Evolutionary conservation across 2,113 vertebrate species (phyloP), one percentile per base, ranked within the genome.

Genomic region (Nothobranchius kuhntae): DNA sequence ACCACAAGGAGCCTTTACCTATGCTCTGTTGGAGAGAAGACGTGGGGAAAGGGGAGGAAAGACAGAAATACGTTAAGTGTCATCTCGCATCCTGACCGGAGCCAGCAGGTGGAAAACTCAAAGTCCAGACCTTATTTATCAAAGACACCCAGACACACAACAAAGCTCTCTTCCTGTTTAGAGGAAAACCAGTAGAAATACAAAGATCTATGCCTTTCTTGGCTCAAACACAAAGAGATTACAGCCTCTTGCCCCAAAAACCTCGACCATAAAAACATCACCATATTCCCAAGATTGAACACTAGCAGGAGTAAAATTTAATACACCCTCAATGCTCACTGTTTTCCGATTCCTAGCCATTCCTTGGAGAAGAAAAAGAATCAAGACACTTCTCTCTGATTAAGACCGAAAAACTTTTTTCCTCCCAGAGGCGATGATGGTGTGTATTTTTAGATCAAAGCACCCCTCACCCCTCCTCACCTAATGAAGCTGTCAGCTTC

Each of bases 1-100:
- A 99, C 98, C 97, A 99, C 91, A 99, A 91, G 24, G 98, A 99
- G 65, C 98, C 98, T 90, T 99, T 99, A 75, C 98, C 98, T 91
- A 99, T 96, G 92, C 96, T 99, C 98, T 99, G 95, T 68, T 61
- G 78, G 76, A 73, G 12, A 62, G 57, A 55, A n/a, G 21, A 21
- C 21, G 21, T 21, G 21, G 65, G 67, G 57, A 21, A 66, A 59
- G 66, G n/a, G 12, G 42, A 48, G 21, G 44, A 6, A 47, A 68
- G 13, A 24, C 3, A 9, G 50, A 65, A 47, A 64, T 42, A 67
- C 42, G 71, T 86, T 73, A 65, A 17, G 56, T 14, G 55, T 26
- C 64, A 26, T 26, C 56, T 2, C 68, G 68, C 64, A 47, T 53
- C 51, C 48, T 24, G 73, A 76, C 44, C 5, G 47, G 57, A 72